Evolutionary conservation across 2,888 invertebrate species (phyloP).

Genomic region (Amaurobius ferox): DNA sequence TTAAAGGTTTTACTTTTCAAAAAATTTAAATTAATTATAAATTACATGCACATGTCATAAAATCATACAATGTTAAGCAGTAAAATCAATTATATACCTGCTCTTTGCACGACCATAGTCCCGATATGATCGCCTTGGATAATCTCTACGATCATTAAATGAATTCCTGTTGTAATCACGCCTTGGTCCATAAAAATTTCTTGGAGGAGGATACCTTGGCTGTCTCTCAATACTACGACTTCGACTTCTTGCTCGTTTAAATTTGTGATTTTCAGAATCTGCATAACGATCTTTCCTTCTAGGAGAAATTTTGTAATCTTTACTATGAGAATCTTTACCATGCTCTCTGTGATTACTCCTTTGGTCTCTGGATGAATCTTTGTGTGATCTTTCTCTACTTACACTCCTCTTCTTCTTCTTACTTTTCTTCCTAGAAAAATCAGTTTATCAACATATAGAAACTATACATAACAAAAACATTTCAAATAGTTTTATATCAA

Average conservation of each 20-base stretch:
- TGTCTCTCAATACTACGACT: conserved; percentile 75
- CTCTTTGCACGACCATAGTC: conserved; percentile 35
- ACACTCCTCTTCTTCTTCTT: conserved; percentile 71
- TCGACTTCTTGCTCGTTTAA: conserved; percentile 65
- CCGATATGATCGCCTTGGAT: conserved; percentile 39
- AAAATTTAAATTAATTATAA: not conserved
- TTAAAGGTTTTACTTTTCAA: no score
- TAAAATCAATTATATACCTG: conserved; percentile 47
- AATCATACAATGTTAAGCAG: no score
- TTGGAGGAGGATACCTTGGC: conserved; percentile 45
- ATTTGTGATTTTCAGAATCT: conserved; percentile 58
- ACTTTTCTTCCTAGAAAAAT: conserved; percentile 72
- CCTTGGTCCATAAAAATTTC: conserved; percentile 25
- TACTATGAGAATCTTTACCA: conserved; percentile 56
- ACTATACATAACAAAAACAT: not conserved
- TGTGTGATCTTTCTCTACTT: conserved; percentile 73
- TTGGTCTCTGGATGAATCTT: conserved; percentile 71
- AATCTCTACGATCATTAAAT: conserved; percentile 65
- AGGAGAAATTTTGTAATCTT: conserved; percentile 47
- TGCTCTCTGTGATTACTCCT: conserved; percentile 65
- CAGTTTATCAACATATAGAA: no score
- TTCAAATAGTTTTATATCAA: conserved; percentile 71
- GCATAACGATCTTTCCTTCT: conserved; percentile 16
- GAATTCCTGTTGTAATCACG: conserved; percentile 12
- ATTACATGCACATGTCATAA: not conserved